Evolutionary conservation across 2,888 invertebrate species (phyloP).

Genomic region (Panzeria rudis): DNA sequence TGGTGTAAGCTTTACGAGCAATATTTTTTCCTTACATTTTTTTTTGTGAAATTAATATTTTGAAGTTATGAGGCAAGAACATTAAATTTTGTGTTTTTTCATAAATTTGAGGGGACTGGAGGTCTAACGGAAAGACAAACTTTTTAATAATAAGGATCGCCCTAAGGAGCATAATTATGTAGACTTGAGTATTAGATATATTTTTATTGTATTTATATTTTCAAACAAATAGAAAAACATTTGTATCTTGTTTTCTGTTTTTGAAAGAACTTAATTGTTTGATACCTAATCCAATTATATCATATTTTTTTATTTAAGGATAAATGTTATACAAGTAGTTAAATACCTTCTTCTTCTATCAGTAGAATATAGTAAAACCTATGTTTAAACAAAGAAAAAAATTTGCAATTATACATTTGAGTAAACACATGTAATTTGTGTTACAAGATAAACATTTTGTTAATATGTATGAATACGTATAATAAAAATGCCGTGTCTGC

Average conservation of each 20-base stretch:
- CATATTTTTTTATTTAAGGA: not conserved
- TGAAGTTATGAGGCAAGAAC: too few relatives aligned
- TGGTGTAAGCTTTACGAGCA: too few relatives aligned
- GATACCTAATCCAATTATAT: conserved; percentile 22
- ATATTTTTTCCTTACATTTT: too few relatives aligned
- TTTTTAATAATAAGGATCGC: too few relatives aligned
- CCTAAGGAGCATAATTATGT: too few relatives aligned
- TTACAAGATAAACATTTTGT: not conserved
- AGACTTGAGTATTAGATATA: not conserved
- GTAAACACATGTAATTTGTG: not conserved
- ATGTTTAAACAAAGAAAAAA: not conserved
- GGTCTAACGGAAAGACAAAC: too few relatives aligned
- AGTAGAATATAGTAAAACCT: not conserved
- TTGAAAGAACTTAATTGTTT: conserved; percentile 20
- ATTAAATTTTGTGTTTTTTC: too few relatives aligned
- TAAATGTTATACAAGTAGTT: not conserved
- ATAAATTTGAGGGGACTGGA: too few relatives aligned
- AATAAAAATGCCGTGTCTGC: too few relatives aligned
- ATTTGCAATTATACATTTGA: not conserved
- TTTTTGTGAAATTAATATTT: too few relatives aligned
- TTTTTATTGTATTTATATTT: conserved; percentile 36
- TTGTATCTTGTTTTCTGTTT: conserved; percentile 16
- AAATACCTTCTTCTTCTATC: not conserved
- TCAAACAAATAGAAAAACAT: conserved; percentile 21
- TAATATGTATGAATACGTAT: too few relatives aligned